A percentile compares a stretch with the other conserved stretches of the same genome.
phyloP scores from a whole-genome alignment of 2,888 invertebrate genomes.

The Morinoia aosen region DNA sequence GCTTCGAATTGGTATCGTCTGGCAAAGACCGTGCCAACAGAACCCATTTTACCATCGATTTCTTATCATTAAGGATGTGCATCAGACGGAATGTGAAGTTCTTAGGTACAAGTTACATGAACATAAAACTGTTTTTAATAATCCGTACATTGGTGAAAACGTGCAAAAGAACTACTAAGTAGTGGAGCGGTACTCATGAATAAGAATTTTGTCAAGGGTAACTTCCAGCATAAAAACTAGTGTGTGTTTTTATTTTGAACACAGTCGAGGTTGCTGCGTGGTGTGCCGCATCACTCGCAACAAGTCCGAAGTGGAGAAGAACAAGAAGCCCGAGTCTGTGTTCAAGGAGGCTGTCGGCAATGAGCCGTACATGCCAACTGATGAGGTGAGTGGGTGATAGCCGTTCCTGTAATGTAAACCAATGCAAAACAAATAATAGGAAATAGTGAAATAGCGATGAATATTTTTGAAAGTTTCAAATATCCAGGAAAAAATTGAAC shows the following conservation, averaged over 20 bases:
- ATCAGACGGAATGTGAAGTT: neutral
- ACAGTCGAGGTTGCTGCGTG: constrained; percentile 68
- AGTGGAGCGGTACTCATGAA: neutral
- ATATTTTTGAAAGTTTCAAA: too few species aligned
- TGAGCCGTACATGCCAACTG: constrained; percentile 69
- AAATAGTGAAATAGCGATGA: too few species aligned
- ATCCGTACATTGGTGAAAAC: neutral
- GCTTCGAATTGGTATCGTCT: neutral
- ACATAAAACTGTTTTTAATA: neutral
- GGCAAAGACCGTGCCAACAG: neutral
- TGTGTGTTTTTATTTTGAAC: neutral
- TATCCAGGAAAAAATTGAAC: too few species aligned
- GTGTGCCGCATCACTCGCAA: constrained; percentile 69
- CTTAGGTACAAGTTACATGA: neutral
- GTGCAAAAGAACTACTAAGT: neutral
- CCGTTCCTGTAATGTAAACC: neutral
- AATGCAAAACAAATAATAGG: neutral
- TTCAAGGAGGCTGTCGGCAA: constrained; percentile 68
- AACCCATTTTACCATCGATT: neutral
- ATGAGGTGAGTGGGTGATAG: constrained; percentile 60
- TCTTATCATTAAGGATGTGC: neutral
- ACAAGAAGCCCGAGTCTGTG: constrained; percentile 54
- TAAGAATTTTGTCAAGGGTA: neutral
- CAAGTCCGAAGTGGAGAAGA: constrained; percentile 66
- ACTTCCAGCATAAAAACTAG: neutral